These are phyloP conservation scores for Python bivittatus DNA, from an alignment of 2,113 vertebrate genomes.

Conservation along the genomic window DNA sequence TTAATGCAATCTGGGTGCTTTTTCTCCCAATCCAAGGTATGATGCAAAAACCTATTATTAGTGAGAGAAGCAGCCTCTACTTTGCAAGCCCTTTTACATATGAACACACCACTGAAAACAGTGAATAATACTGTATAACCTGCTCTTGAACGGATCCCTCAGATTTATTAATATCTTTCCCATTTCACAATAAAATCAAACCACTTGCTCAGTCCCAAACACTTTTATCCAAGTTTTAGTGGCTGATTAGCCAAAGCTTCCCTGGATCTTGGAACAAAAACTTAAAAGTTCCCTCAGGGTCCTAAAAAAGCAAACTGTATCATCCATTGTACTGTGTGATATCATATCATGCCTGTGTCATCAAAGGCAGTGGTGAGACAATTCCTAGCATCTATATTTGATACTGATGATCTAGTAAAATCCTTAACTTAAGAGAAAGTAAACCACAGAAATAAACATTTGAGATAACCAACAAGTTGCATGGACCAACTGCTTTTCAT, in stretches of 20 bases:
- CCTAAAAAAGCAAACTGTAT: not conserved
- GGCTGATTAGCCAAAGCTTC: not conserved
- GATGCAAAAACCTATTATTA: not conserved
- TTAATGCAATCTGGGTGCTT: not conserved
- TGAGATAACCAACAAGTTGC: not conserved
- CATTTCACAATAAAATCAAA: not conserved
- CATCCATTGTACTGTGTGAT: not conserved
- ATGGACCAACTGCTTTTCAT: not conserved
- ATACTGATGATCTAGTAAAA: not conserved
- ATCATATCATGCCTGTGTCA: not conserved
- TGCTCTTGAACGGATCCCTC: not conserved
- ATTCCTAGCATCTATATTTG: not conserved
- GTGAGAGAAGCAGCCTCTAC: not conserved
- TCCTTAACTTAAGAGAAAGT: not conserved
- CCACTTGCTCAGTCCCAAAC: not conserved
- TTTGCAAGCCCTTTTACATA: not conserved
- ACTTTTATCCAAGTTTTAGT: not conserved
- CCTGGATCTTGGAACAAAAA: not conserved
- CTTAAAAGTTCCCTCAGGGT: not conserved
- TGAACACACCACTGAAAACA: not conserved
- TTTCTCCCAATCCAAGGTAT: too few species aligned
- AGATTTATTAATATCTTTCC: not conserved
- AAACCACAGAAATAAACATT: not conserved
- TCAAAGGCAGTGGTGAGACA: not conserved
- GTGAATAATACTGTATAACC: not conserved